Conservation (phyloP, 2,888 invertebrate species). For the Chrysotoxum bicinctum region DNA sequence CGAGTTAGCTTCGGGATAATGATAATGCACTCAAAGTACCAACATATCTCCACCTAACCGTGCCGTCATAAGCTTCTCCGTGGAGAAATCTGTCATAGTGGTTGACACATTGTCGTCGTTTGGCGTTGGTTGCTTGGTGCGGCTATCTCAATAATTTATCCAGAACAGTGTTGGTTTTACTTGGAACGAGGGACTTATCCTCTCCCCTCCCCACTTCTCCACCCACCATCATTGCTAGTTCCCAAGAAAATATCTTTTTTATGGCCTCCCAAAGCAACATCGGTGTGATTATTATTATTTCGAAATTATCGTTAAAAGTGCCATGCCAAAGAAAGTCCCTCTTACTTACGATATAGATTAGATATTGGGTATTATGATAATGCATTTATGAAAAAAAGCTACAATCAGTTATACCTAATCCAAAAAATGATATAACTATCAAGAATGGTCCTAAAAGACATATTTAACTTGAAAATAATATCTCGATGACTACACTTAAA, state of each 20-base stretch:
- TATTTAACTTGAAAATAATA: neutral
- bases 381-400: neutral
- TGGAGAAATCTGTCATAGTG: conserved; percentile 6
- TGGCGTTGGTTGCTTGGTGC: neutral
- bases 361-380: neutral
- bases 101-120: neutral
- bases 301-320: conserved; percentile 52
- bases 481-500: neutral
- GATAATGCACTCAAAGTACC: conserved; percentile 8
- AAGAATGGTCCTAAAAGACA: neutral
- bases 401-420: neutral
- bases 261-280: neutral
- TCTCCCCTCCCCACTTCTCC: too few relatives aligned
- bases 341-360: neutral
- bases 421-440: neutral
- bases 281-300: conserved; percentile 25
- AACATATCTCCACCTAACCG: neutral
- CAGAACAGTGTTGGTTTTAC: neutral
- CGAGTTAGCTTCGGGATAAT: neutral
- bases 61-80: neutral
- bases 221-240: neutral
- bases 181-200: neutral
- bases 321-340: neutral
- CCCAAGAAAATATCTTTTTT: neutral
- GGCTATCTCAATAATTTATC: conserved; percentile 10